Evolutionary conservation across 2,797 vertebrate genomes (phyloP), one percentile per base, ranked within the genome.

Genomic region (Hafferia zeledoni): DNA sequence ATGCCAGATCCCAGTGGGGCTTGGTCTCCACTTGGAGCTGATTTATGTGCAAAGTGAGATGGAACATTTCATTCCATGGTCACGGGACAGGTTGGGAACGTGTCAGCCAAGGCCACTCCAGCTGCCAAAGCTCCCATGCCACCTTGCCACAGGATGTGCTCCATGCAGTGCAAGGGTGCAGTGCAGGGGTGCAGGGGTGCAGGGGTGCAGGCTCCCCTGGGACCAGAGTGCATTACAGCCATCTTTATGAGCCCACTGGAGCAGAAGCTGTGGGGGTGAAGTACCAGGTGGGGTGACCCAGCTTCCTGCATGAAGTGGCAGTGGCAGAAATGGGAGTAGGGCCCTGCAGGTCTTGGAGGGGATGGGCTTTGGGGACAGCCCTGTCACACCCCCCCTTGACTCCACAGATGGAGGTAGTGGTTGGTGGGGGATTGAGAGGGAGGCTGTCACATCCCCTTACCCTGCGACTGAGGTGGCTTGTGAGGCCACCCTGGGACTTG

Each of bases 11-110:
- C 13, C 1, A 0, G 3, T 7, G 52, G 27, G 35, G 18, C 24
- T 25, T 37, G 7, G 31, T 5, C 37, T 14, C 11, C 22, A 0
- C 23, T 28, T 3, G 41, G 27, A 35, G 23, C n/a, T 10, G 0
- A 9, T 17, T 4, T 20, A 2, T 2, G 9, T 11, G 44, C 57
- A 17, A 18, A 57, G 22, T 14, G 23, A 53, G 41, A 16, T 0
- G 30, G 52, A 47, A 3, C 1, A 1, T 11, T 33, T 88, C 0
- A 0, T 20, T 37, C 27, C 18, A 0, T 0, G 23, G 22, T 4
- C 44, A 2, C 1, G 13, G 50, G 28, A 37, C 18, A 13, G 59
- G 13, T 0, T 3, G 9, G 35, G 43, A 50, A 24, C 23, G 4
- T 14, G 7, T 15, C 2, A 0, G 15, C 55, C 4, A 7, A 10